phyloP scores from a whole-genome alignment of 2,797 vertebrate species.

The Leptoclinus maculatus region DNA sequence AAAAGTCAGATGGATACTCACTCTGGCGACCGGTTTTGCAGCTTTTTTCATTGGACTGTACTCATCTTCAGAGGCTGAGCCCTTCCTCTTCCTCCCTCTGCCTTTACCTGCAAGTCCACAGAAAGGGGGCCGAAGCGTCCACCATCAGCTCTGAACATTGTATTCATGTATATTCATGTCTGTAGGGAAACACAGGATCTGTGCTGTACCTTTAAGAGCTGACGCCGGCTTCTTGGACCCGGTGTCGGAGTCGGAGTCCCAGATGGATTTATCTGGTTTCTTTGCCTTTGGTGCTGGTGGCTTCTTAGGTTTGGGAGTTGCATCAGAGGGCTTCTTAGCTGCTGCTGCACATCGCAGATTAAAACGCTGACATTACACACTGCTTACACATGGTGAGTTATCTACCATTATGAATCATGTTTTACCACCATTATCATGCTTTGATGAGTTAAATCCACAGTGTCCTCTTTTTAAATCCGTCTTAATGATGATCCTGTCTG shows the following conservation, averaged over 20 bases:
- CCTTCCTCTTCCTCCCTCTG: slow-evolving; percentile 95
- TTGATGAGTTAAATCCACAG: neutral
- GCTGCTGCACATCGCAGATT: slow-evolving; percentile 67
- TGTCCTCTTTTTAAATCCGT: neutral
- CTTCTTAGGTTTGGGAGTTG: slow-evolving; percentile 89
- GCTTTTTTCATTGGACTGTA: slow-evolving; percentile 93
- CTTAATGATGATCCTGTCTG: too few relatives aligned
- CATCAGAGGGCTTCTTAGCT: slow-evolving; percentile 88
- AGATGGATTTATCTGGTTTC: slow-evolving; percentile 92
- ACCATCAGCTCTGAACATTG: accelerated
- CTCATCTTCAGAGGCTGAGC: slow-evolving; percentile 93
- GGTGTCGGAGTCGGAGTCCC: slow-evolving; percentile 95
- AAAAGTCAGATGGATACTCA: slow-evolving; percentile 66
- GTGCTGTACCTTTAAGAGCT: slow-evolving; percentile 86
- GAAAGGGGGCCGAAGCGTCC: neutral
- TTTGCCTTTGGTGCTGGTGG: slow-evolving; percentile 89
- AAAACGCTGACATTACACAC: neutral
- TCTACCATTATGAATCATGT: too few relatives aligned
- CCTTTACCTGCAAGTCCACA: slow-evolving; percentile 87
- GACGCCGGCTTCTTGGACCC: slow-evolving; percentile 88
- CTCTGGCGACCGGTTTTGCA: slow-evolving; percentile 84
- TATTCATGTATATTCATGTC: accelerated
- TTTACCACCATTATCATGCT: neutral
- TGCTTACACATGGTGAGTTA: too few relatives aligned
- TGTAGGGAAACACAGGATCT: accelerated